These are phyloP conservation scores for Asobara japonica DNA, from an alignment of 1,140 invertebrate genomes.

Conservation along the genomic window DNA sequence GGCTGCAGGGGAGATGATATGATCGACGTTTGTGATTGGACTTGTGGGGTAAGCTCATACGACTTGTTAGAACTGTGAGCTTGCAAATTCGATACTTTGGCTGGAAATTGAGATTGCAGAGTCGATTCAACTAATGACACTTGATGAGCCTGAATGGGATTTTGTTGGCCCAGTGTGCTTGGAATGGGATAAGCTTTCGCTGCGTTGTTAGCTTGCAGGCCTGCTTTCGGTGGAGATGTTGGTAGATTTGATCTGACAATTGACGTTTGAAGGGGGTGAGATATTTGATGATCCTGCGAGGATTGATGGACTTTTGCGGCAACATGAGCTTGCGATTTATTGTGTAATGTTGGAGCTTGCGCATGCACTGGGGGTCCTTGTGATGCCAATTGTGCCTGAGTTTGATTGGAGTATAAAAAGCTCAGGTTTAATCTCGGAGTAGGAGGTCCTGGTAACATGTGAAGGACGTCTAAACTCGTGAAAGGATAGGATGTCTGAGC, in stretches of 20 bases:
- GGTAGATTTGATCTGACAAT: background rate
- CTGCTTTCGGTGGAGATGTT: background rate
- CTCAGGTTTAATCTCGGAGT: slow-evolving; percentile 66
- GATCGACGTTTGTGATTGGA: background rate
- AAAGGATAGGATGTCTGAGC: slow-evolving; percentile 71
- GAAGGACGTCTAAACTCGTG: slow-evolving; percentile 65
- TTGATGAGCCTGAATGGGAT: background rate
- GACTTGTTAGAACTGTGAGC: background rate
- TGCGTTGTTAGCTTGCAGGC: background rate
- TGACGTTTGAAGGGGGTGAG: background rate
- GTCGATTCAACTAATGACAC: background rate
- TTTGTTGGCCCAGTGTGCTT: background rate
- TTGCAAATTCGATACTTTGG: no score
- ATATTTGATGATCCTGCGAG: no score
- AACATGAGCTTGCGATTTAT: background rate
- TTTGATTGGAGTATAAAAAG: slow-evolving; percentile 34
- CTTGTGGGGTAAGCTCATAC: background rate
- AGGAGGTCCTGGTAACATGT: slow-evolving; percentile 66
- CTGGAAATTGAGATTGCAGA: background rate
- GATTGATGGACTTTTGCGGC: background rate
- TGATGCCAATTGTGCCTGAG: slow-evolving; percentile 7
- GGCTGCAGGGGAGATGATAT: background rate
- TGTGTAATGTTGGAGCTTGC: background rate
- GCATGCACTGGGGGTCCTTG: background rate
- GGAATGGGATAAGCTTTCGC: background rate